These are phyloP conservation scores for Limnodromus scolopaceus DNA, from an alignment of 2,797 vertebrate species.

Conservation along the genomic window DNA sequence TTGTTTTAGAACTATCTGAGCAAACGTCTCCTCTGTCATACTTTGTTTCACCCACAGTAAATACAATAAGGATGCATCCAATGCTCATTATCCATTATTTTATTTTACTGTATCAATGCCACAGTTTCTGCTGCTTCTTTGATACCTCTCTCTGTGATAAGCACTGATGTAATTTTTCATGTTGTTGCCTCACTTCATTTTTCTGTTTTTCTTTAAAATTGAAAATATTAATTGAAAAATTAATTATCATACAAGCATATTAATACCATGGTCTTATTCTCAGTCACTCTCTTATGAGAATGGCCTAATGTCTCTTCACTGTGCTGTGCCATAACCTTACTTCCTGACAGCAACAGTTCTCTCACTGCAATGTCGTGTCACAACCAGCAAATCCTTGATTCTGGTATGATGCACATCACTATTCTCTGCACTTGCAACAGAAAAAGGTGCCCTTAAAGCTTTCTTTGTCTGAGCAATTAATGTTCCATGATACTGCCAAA, in stretches of 20 bases:
- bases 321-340: neutral
- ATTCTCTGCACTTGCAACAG: neutral
- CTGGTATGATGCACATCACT: neutral
- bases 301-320: neutral
- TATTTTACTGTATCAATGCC: constrained; percentile 10
- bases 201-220: neutral
- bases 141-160: neutral
- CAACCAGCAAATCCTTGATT: neutral
- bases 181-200: neutral
- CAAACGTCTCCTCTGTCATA: neutral
- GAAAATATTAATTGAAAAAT: neutral
- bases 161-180: constrained; percentile 10
- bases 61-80: neutral
- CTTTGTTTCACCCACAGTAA: neutral
- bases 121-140: neutral
- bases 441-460: neutral
- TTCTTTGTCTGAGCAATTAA: neutral
- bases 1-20: neutral
- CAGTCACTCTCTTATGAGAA: too few relatives aligned
- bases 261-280: neutral
- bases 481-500: neutral
- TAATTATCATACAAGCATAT: neutral
- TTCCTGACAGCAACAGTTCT: neutral
- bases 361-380: neutral
- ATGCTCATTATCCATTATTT: neutral